Conservation (phyloP, 2,113 vertebrate species). For the Gopherus evgoodei region DNA sequence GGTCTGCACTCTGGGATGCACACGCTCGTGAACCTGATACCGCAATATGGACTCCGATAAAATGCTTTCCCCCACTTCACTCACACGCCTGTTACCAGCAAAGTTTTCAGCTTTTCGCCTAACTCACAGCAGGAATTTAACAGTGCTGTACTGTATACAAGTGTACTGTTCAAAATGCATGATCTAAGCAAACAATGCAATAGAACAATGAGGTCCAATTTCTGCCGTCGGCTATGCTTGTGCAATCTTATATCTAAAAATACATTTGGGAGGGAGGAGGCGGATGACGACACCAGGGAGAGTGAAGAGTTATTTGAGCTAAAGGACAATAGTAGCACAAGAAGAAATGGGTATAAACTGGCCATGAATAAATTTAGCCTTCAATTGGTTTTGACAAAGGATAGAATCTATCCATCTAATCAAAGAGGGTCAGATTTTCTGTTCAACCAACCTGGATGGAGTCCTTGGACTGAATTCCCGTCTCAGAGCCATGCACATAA, state of each 20-base stretch:
- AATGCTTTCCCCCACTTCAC: constrained; percentile 21
- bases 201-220: background rate
- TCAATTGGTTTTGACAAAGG: background rate
- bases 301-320: background rate
- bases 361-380: background rate
- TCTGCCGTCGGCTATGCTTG: constrained; percentile 7
- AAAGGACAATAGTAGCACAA: background rate
- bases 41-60: background rate
- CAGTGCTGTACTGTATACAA: background rate
- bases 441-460: background rate
- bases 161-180: background rate
- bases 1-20: rapidly evolving
- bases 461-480: background rate
- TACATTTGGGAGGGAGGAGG: background rate
- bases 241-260: background rate
- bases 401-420: background rate
- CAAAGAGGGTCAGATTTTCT: background rate
- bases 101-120: background rate
- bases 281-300: background rate
- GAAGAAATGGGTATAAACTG: background rate
- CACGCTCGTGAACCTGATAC: constrained; percentile 3
- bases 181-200: rapidly evolving
- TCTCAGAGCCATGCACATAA: background rate
- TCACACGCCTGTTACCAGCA: constrained; percentile 46
- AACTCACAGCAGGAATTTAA: background rate